Percentiles rank a stretch among this genome's conserved stretches.
phyloP scores from a whole-genome alignment of 2,888 invertebrate genomes.

The Melanostoma scalare region DNA sequence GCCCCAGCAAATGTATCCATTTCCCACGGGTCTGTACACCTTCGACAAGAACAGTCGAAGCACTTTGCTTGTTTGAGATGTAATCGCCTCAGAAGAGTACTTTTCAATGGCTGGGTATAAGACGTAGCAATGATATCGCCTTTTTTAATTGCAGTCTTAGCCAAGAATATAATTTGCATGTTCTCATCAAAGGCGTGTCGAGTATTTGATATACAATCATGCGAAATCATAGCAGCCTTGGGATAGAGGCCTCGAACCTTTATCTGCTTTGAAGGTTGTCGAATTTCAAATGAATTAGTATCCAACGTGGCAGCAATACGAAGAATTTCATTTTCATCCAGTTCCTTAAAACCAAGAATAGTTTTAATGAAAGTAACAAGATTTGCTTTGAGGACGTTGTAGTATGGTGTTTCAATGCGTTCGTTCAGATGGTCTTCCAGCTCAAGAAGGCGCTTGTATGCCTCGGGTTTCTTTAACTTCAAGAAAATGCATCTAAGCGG shows the following conservation, averaged over 20 bases:
- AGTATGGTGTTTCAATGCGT: conserved; percentile 84
- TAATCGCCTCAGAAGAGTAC: conserved; percentile 86
- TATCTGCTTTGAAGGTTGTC: conserved; percentile 81
- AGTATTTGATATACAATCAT: conserved; percentile 89
- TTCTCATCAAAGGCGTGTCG: conserved; percentile 86
- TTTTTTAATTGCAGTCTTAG: conserved; percentile 85
- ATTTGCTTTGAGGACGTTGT: conserved; percentile 85
- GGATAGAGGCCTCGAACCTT: conserved; percentile 86
- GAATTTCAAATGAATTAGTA: conserved; percentile 88
- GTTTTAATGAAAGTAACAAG: conserved; percentile 85
- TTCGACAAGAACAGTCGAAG: conserved; percentile 86
- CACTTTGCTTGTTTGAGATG: conserved; percentile 86
- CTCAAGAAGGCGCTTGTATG: conserved; percentile 76
- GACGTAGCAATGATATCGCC: conserved; percentile 87
- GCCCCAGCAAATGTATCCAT: conserved; percentile 86
- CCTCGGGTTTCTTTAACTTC: conserved; percentile 83
- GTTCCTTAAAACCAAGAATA: conserved; percentile 83
- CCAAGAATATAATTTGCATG: conserved; percentile 85
- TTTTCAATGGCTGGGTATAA: conserved; percentile 88
- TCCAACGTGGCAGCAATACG: conserved; percentile 87
- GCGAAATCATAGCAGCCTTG: conserved; percentile 87
- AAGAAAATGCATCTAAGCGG: conserved; percentile 86
- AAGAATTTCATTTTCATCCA: conserved; percentile 84
- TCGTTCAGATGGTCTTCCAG: conserved; percentile 84
- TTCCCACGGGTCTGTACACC: conserved; percentile 88